These are phyloP conservation scores for Scaptomyza parva DNA, from an alignment of 2,888 invertebrate species.

Conservation along the genomic window DNA sequence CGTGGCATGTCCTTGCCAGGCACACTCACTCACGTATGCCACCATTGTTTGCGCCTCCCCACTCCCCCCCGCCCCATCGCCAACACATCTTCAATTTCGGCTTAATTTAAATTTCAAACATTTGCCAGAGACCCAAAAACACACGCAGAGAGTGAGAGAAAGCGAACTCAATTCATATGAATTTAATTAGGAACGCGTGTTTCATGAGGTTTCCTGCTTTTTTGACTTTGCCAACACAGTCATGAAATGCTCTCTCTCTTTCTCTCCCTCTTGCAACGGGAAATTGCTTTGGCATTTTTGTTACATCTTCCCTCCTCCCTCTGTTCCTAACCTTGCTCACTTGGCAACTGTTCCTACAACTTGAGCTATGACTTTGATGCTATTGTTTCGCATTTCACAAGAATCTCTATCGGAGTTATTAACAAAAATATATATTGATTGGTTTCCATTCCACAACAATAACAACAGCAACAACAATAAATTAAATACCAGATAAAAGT, in stretches of 20 bases:
- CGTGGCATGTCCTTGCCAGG: conserved; percentile 51
- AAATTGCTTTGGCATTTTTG: conserved; percentile 55
- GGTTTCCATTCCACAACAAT: not conserved
- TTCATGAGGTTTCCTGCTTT: conserved; percentile 69
- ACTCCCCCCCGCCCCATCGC: no score
- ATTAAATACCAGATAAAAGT: not conserved
- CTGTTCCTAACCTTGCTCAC: not conserved
- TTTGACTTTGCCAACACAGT: conserved; percentile 50
- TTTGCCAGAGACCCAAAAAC: conserved; percentile 29
- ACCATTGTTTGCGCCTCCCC: conserved; percentile 36
- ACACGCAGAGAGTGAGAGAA: not conserved
- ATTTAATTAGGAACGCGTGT: conserved; percentile 76
- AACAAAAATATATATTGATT: conserved; percentile 14
- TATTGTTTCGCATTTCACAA: conserved; percentile 3
- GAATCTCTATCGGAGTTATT: conserved; percentile 3
- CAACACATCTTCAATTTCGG: conserved; percentile 10
- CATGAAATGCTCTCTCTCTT: conserved; percentile 48
- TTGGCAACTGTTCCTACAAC: not conserved
- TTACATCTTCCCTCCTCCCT: not conserved
- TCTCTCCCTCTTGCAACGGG: no score
- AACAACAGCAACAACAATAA: not conserved
- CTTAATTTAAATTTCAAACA: conserved; percentile 61
- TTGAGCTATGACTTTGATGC: conserved; percentile 24
- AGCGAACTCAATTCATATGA: conserved; percentile 45
- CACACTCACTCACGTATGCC: conserved; percentile 5